A percentile compares a stretch with the other conserved stretches of the same genome.
Conservation (phyloP, 2,797 vertebrate genomes). For the Rousettus madagascariensis region DNA sequence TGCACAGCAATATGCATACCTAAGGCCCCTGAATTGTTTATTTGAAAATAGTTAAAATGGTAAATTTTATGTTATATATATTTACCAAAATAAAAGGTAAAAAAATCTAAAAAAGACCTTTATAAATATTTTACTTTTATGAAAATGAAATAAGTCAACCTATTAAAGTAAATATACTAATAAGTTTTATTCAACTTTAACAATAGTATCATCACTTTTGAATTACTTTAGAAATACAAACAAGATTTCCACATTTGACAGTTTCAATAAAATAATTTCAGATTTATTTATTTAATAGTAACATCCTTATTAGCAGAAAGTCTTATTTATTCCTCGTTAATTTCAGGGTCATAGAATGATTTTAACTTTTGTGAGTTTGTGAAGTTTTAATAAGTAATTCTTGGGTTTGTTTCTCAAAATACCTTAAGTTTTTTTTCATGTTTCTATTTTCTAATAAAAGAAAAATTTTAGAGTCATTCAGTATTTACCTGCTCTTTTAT, state of each 20-base stretch:
- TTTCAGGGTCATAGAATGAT: background rate
- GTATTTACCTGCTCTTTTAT: background rate
- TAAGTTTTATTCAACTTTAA: background rate
- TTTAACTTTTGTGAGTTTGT: background rate
- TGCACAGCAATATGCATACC: background rate
- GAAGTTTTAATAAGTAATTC: background rate
- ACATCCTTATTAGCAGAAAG: background rate
- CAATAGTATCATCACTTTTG: background rate
- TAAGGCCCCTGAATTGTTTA: background rate
- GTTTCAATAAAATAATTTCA: background rate
- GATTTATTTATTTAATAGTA: background rate
- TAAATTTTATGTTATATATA: background rate
- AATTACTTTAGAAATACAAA: background rate
- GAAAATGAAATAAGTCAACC: background rate
- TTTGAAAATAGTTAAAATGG: background rate
- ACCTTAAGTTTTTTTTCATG: background rate
- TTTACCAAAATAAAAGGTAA: background rate
- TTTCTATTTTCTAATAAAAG: background rate
- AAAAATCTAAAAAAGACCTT: background rate
- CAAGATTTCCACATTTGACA: background rate
- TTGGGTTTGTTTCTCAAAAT: background rate
- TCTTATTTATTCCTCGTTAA: background rate
- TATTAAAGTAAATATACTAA: background rate
- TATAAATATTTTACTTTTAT: background rate
- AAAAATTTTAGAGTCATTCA: background rate